Conservation (phyloP, 1,140 invertebrate genomes). For the Globodera rostochiensis region DNA sequence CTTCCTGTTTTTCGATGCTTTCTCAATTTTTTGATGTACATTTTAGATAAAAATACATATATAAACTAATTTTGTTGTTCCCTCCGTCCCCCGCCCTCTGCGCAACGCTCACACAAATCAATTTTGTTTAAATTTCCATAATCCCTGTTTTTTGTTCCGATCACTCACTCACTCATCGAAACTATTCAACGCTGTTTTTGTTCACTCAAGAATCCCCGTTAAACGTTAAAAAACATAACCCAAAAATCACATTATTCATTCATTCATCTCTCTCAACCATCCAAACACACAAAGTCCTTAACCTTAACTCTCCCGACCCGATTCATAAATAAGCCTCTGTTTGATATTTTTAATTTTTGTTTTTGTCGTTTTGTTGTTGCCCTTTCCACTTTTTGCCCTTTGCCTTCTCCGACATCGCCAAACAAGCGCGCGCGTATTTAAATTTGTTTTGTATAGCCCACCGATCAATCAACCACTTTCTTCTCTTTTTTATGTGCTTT, state of each 20-base stretch:
- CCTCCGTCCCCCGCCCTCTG: neutral
- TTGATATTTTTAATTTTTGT: neutral
- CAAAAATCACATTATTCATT: neutral
- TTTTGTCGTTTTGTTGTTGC: neutral
- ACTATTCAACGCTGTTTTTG: neutral
- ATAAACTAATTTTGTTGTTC: neutral
- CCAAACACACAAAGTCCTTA: too few species aligned
- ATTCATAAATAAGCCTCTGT: neutral
- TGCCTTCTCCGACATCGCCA: neutral
- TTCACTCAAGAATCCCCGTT: neutral
- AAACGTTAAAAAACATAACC: too few species aligned
- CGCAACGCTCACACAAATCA: neutral
- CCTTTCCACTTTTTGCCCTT: neutral
- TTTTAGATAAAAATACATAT: too few species aligned
- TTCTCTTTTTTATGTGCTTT: too few species aligned
- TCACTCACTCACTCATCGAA: neutral
- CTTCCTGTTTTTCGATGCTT: neutral
- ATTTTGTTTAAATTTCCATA: neutral
- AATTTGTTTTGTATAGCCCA: neutral
- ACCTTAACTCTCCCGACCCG: neutral
- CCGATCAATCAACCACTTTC: neutral
- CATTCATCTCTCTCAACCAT: neutral
- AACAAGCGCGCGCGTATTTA: neutral
- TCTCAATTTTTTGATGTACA: neutral
- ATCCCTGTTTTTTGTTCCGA: neutral